Conservation (phyloP, 2,113 vertebrate genomes). For the Syngnathus typhle region DNA sequence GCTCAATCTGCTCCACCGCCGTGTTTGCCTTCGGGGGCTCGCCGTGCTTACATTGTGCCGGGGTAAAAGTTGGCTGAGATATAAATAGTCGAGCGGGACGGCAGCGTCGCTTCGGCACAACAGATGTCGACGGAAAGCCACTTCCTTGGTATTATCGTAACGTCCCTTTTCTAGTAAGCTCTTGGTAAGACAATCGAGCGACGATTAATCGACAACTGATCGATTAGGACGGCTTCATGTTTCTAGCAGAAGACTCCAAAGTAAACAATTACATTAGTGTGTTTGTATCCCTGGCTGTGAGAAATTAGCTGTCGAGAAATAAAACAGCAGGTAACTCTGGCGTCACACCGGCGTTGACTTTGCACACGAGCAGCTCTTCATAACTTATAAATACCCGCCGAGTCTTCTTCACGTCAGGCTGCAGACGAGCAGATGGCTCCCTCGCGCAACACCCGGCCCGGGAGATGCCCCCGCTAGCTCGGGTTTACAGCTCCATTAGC, state of each 20-base stretch:
- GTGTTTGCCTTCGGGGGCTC: constrained; percentile 11
- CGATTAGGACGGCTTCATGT: too few species aligned
- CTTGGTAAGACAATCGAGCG: not conserved
- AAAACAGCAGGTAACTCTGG: constrained; percentile 31
- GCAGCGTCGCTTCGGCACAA: constrained; percentile 29
- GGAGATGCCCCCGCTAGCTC: constrained; percentile 23
- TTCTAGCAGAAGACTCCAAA: not conserved
- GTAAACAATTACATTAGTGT: not conserved
- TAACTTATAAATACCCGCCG: constrained; percentile 13
- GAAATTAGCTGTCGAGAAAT: constrained; percentile 38
- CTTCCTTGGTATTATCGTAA: not conserved
- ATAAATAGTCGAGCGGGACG: constrained; percentile 46
- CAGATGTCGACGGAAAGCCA: constrained; percentile 13
- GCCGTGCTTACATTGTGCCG: constrained; percentile 26
- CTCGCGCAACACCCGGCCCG: constrained; percentile 15
- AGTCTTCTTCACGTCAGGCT: constrained; percentile 18
- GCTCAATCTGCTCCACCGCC: constrained; percentile 16
- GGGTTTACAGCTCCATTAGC: constrained; percentile 40
- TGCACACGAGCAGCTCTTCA: constrained; percentile 31
- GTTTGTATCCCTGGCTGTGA: constrained; percentile 25
- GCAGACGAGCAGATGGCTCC: constrained; percentile 30
- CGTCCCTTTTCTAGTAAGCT: not conserved
- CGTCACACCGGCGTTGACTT: constrained; percentile 45
- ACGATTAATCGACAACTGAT: not conserved
- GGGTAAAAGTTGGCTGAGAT: constrained; percentile 35